phyloP scores from a whole-genome alignment of 2,888 invertebrate species.

The Flabesymbios commensalis region DNA sequence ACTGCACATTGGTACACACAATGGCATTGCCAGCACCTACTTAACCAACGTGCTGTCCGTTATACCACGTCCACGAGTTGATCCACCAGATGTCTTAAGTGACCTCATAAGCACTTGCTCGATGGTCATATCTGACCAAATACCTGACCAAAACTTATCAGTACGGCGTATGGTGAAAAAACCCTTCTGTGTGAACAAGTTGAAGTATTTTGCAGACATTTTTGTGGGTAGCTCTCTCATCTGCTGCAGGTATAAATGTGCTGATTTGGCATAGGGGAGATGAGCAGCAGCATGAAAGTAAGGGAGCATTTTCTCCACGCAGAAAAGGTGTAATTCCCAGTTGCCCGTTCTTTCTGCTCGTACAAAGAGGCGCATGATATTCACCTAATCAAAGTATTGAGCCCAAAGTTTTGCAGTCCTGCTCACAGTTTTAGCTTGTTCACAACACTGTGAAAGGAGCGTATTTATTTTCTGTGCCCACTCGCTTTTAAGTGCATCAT shows the following conservation, averaged over 20 bases:
- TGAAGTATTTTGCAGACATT: not conserved
- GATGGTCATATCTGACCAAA: not conserved
- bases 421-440: not conserved
- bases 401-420: not conserved
- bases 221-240: not conserved
- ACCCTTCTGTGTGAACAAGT: not conserved
- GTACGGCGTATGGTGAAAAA: not conserved
- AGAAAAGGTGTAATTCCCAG: not conserved
- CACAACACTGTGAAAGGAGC: too few species aligned
- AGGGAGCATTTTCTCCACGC: not conserved
- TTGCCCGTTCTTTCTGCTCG: not conserved
- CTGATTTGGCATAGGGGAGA: not conserved
- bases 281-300: slow-evolving; percentile 1
- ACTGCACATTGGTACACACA: not conserved
- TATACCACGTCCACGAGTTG: not conserved
- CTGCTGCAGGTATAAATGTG: not conserved
- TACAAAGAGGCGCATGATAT: not conserved
- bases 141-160: not conserved
- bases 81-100: not conserved
- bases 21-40: not conserved
- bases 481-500: not conserved
- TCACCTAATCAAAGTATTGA: not conserved
- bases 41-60: not conserved
- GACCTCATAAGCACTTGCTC: not conserved
- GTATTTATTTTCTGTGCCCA: too few species aligned